Base-by-base conservation (phyloP, 2,888 invertebrate species). In the Luperina testacea region DNA sequence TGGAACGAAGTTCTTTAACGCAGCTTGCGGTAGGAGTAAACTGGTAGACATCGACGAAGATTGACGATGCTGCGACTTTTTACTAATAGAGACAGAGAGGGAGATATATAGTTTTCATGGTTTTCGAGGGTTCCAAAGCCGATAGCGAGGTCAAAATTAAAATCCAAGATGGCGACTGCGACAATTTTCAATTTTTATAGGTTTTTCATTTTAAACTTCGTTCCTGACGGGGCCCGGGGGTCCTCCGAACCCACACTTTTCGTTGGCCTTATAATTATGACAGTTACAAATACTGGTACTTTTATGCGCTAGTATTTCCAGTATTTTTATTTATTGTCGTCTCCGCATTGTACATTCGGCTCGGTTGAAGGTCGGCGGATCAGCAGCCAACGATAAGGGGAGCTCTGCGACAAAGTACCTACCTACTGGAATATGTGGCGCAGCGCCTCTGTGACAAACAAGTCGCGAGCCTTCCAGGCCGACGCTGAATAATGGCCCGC, bases 401-500 rank as follows among this genome's bases (percentile, higher is more conserved):
- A 32, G 15, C 32, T 72, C 42, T 13, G 53, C 45, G 38, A 42
- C 38, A 38, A 48, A 32, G 61, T 45, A 51, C 48, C 51, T 45
- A 51, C 48, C 51, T n/a, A n/a, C 51, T 20, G 38, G 69, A 61
- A 24, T 59, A 82, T 78, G 61, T 80, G 32, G 81, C 67, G 77
- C 70, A 77, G 65, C 61, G 57, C 20, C 20, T 15, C 32, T 42
- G 71, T 57, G 83, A 81, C 83, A 81, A 76, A 81, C 82, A 81
- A 82, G 76, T 67, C 61, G 57, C 38, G 63, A 69, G 42, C 57
- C 68, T 48, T 53, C 74, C 38, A 64, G 48, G 64, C 64, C 76
- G 70, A 38, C 77, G 83, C 78, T 77, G 81, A 83, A 7, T 77
- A 71, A 77, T 72, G 67, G 71, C 72, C 68, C 24, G 64, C 70